phyloP scores from a whole-genome alignment of 2,888 invertebrate genomes.

The Netelia inedita region DNA sequence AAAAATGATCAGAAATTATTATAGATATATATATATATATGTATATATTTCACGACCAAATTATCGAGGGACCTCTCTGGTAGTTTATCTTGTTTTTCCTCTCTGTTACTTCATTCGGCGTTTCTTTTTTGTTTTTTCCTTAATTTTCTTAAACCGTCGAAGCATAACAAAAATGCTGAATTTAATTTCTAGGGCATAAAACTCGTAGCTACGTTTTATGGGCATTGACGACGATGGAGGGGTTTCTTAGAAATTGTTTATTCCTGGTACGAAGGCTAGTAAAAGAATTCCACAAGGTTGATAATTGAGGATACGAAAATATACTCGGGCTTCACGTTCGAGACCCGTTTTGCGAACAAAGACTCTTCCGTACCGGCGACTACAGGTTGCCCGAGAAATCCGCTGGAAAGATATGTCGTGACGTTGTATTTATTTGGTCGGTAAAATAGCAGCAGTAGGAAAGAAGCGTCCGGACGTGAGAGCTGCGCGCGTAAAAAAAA shows the following conservation, averaged over 20 bases:
- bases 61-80: conserved; percentile 27
- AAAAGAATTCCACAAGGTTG: conserved; percentile 21
- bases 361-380: conserved; percentile 44
- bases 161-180: not conserved
- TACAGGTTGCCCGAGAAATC: not conserved
- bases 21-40: conserved; percentile 20
- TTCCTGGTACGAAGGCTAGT: conserved; percentile 5
- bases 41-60: conserved; percentile 22
- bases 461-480: conserved; percentile 20
- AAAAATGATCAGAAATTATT: conserved; percentile 20
- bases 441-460: conserved; percentile 51
- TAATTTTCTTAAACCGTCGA: conserved; percentile 3
- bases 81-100: conserved; percentile 22
- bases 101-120: not conserved
- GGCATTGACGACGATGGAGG: not conserved
- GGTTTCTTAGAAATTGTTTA: conserved; percentile 23
- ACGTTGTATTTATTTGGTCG: conserved; percentile 42
- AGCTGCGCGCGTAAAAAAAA: conserved; percentile 3
- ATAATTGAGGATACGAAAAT: conserved; percentile 26
- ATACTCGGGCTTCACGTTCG: not conserved
- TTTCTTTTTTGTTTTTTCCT: conserved; percentile 21
- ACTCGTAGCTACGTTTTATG: conserved; percentile 9
- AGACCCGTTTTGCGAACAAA: conserved; percentile 33
- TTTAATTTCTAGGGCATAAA: conserved; percentile 18
- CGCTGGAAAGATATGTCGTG: conserved; percentile 17